phyloP scores from a whole-genome alignment of 2,113 vertebrate species.

The Aphelocoma coerulescens region DNA sequence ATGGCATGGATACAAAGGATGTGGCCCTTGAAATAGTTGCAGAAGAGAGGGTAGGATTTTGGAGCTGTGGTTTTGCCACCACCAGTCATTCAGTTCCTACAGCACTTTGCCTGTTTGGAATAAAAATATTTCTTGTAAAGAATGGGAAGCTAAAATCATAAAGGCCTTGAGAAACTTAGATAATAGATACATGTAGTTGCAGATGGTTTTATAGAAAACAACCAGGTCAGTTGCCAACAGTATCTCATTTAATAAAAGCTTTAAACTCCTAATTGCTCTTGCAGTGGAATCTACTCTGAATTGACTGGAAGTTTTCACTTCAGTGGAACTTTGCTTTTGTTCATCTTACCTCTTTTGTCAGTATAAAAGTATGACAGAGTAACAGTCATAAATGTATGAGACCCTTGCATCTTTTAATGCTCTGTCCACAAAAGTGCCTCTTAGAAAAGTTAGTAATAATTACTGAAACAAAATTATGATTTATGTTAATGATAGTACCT shows the following conservation, averaged over 20 bases:
- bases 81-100: neutral
- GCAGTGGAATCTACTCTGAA: neutral
- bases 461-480: neutral
- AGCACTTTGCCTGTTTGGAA: neutral
- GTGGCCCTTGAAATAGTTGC: neutral
- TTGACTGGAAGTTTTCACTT: neutral
- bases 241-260: neutral
- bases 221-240: neutral
- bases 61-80: neutral
- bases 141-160: neutral
- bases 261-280: neutral
- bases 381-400: neutral
- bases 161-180: neutral
- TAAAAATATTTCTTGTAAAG: neutral
- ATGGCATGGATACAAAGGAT: neutral
- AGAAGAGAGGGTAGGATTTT: neutral
- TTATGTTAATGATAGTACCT: neutral
- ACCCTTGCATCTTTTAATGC: neutral
- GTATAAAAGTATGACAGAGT: neutral
- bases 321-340: neutral
- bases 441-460: neutral
- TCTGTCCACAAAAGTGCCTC: conserved; percentile 42
- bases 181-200: neutral
- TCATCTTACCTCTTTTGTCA: neutral
- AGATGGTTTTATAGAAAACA: neutral